These are phyloP conservation scores for Perizoma affinitatum DNA, from an alignment of 2,888 invertebrate species.

Conservation along the genomic window DNA sequence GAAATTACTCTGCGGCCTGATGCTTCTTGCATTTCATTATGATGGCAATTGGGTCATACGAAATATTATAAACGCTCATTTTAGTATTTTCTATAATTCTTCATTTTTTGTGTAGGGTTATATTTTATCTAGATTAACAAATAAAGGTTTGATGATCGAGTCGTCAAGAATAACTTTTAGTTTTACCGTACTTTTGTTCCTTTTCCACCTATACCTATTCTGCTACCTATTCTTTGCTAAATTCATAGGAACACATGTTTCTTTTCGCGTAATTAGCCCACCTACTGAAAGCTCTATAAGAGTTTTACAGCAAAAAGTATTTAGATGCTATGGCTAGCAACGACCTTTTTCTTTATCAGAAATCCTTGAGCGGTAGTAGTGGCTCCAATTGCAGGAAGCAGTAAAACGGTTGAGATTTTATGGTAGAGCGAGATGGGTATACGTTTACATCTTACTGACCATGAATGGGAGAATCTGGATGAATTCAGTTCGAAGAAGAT, in stretches of 20 bases:
- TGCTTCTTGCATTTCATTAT: slow-evolving; percentile 27
- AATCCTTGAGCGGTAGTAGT: slow-evolving; percentile 29
- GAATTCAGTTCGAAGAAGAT: slow-evolving; percentile 25
- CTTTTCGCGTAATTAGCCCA: too few relatives aligned
- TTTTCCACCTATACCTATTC: too few relatives aligned
- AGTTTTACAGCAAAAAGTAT: slow-evolving; percentile 19
- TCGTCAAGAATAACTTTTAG: too few relatives aligned
- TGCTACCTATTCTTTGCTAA: too few relatives aligned
- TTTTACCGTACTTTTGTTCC: too few relatives aligned
- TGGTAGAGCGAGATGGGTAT: slow-evolving; percentile 29
- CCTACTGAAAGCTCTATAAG: slow-evolving; percentile 2
- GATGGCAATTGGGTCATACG: slow-evolving; percentile 29
- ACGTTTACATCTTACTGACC: slow-evolving; percentile 12
- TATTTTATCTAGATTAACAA: not conserved
- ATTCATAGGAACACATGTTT: too few relatives aligned
- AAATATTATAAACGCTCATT: slow-evolving; percentile 14
- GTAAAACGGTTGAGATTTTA: slow-evolving; percentile 36
- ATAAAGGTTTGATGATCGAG: too few relatives aligned
- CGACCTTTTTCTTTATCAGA: slow-evolving; percentile 22
- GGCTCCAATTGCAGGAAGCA: slow-evolving; percentile 36
- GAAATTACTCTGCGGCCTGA: slow-evolving; percentile 20
- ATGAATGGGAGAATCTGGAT: slow-evolving; percentile 21
- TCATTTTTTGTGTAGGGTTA: not conserved
- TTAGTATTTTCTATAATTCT: slow-evolving; percentile 12
- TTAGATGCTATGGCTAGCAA: slow-evolving; percentile 16